Percentiles rank a stretch among this genome's conserved stretches.
phyloP scores from a whole-genome alignment of 1,140 invertebrate species.

The Calephelis virginiensis region DNA sequence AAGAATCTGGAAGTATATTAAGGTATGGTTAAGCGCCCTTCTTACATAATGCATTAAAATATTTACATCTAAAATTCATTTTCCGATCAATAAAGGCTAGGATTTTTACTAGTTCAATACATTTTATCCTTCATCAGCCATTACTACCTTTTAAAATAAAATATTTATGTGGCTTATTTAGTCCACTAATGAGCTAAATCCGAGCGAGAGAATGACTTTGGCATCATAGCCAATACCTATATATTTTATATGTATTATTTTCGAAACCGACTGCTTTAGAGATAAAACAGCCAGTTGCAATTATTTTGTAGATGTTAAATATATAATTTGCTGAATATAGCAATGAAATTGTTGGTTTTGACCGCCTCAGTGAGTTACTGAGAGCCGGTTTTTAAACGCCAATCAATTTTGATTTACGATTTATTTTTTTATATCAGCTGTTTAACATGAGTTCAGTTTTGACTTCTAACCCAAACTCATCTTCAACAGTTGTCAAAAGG shows the following conservation, averaged over 20 bases:
- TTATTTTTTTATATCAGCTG: too few relatives aligned
- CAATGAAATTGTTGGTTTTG: neutral
- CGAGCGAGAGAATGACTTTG: slow-evolving; percentile 51
- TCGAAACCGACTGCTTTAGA: slow-evolving; percentile 16
- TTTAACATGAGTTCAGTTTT: neutral
- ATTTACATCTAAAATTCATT: too few relatives aligned
- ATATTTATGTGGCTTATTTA: slow-evolving; percentile 13
- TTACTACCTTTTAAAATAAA: neutral
- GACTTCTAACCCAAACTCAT: too few relatives aligned
- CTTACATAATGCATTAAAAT: too few relatives aligned
- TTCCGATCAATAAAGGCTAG: too few relatives aligned
- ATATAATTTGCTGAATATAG: neutral
- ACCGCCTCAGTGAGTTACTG: neutral
- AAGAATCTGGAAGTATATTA: too few relatives aligned
- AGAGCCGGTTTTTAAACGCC: too few relatives aligned
- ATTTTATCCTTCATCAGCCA: neutral
- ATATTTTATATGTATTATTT: slow-evolving; percentile 23
- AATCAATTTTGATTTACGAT: too few relatives aligned
- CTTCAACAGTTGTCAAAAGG: too few relatives aligned
- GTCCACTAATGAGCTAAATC: slow-evolving; percentile 34
- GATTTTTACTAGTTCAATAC: neutral
- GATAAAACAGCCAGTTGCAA: neutral
- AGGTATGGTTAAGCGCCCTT: too few relatives aligned
- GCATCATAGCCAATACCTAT: slow-evolving; percentile 26
- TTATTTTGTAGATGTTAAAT: neutral